Evolutionary conservation across 2,888 invertebrate species (phyloP).

Genomic region (Tinea semifulvella): DNA sequence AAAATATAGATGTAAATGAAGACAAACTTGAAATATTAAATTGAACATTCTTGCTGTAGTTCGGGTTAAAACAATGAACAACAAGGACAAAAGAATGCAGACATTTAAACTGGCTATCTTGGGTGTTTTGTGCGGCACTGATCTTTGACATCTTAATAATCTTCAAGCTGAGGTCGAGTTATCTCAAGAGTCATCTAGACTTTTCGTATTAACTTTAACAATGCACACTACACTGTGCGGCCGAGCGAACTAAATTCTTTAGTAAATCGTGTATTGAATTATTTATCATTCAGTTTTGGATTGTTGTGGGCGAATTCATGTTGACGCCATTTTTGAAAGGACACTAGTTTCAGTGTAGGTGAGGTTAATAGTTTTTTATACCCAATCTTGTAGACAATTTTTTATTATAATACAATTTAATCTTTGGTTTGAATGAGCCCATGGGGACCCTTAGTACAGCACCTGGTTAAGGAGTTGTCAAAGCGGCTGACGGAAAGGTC

Average conservation of each 20-base stretch:
- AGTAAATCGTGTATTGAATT: constrained; percentile 15
- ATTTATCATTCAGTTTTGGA: constrained; percentile 22
- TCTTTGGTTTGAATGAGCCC: too few species aligned
- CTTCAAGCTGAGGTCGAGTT: background rate
- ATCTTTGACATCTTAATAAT: constrained; percentile 9
- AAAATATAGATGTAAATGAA: too few species aligned
- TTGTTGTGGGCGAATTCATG: constrained; percentile 42
- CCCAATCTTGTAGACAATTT: too few species aligned
- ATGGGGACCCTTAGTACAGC: too few species aligned
- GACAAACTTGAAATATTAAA: too few species aligned
- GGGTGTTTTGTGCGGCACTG: background rate
- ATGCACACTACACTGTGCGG: background rate
- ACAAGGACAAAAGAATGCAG: background rate
- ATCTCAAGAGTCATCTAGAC: background rate
- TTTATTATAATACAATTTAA: too few species aligned
- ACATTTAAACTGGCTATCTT: background rate
- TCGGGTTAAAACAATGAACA: background rate
- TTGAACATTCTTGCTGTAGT: too few species aligned
- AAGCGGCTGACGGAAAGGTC: too few species aligned
- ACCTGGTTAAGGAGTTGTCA: too few species aligned
- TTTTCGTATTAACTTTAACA: background rate
- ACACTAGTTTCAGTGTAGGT: constrained; percentile 42
- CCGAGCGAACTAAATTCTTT: background rate
- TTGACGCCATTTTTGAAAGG: constrained; percentile 49
- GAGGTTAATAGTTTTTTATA: constrained; percentile 36